Conservation (phyloP, 2,113 vertebrate genomes). For the Rhinogobius similis region DNA sequence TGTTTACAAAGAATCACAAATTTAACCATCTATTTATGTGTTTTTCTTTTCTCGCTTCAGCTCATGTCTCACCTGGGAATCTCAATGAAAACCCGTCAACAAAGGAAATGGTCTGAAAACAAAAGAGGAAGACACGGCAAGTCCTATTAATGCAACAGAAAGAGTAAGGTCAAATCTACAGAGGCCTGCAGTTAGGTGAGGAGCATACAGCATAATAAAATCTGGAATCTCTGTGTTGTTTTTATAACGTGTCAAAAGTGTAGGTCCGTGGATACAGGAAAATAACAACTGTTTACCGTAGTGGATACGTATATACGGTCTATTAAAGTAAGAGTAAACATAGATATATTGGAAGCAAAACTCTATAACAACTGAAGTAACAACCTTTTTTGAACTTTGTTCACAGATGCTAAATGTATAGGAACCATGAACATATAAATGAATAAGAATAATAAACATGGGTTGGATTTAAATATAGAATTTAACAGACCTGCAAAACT, state of each 20-base stretch:
- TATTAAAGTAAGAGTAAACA: no score
- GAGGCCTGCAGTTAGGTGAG: constrained; percentile 9
- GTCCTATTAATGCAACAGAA: constrained; percentile 26
- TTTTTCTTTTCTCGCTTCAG: constrained; percentile 27
- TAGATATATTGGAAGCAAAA: no score
- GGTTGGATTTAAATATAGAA: no score
- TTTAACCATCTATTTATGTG: constrained; percentile 35
- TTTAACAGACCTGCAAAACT: no score
- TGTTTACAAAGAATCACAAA: constrained; percentile 41
- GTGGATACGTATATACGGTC: no score
- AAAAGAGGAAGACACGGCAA: constrained; percentile 24
- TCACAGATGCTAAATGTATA: no score
- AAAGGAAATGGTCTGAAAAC: constrained; percentile 37
- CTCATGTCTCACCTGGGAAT: constrained; percentile 39
- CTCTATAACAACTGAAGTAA: no score
- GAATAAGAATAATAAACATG: no score
- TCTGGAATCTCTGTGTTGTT: constrained; percentile 28
- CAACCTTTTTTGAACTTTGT: no score
- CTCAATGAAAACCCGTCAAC: constrained; percentile 16
- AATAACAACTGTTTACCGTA: constrained; percentile 10
- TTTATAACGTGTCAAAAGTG: constrained; percentile 34
- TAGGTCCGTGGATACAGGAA: constrained; percentile 39
- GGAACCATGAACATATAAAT: no score
- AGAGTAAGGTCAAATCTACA: constrained; percentile 16
- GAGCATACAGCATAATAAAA: constrained; percentile 24